These are phyloP conservation scores for Choristoneura rosaceana DNA, from an alignment of 2,888 invertebrate genomes.

Conservation along the genomic window DNA sequence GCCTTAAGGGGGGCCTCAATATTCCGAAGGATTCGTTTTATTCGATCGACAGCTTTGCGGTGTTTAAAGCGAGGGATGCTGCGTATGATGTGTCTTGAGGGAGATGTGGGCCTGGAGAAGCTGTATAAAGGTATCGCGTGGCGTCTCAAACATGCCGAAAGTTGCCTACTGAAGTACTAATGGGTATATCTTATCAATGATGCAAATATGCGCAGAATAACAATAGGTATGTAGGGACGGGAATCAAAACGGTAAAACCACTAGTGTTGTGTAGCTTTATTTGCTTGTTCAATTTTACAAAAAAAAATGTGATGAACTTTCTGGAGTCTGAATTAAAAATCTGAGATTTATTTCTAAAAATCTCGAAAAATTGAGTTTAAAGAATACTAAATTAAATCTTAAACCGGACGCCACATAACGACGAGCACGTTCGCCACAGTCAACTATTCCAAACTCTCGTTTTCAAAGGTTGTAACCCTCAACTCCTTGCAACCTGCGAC, in stretches of 20 bases:
- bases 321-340: no score
- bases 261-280: no score
- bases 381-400: background rate
- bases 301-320: no score
- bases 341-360: no score
- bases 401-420: background rate
- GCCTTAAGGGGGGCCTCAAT: conserved; percentile 51
- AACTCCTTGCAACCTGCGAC: conserved; percentile 21
- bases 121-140: background rate
- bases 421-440: background rate
- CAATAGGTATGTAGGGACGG: no score
- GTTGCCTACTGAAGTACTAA: conserved; percentile 3
- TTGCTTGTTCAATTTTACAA: no score
- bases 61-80: conserved; percentile 27
- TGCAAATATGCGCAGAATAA: no score
- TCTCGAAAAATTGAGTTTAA: no score
- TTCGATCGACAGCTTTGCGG: conserved; percentile 50
- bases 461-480: conserved; percentile 14
- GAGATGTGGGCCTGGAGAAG: no score
- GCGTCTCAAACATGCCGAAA: background rate
- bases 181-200: no score
- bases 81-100: conserved; percentile 5
- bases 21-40: conserved; percentile 57
- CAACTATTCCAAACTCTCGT: background rate
- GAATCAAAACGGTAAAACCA: no score